Evolutionary conservation across 2,113 vertebrate species (phyloP).

Genomic region (Corythoichthys intestinalis): DNA sequence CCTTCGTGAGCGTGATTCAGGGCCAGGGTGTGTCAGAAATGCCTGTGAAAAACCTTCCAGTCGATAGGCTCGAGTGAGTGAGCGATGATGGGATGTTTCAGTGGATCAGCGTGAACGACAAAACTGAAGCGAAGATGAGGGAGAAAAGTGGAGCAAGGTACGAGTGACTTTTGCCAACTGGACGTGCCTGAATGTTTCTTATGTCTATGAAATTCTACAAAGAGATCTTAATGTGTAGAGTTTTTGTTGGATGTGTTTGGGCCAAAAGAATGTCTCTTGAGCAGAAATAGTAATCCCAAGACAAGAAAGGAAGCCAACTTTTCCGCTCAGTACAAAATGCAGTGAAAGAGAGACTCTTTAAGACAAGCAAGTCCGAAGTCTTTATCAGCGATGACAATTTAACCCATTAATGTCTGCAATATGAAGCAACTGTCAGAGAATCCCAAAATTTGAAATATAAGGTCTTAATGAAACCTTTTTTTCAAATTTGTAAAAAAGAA

Average conservation of each 20-base stretch:
- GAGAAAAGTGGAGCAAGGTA: conserved; percentile 29
- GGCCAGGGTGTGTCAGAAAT: conserved; percentile 67
- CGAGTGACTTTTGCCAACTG: conserved; percentile 44
- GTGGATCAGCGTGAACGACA: conserved; percentile 53
- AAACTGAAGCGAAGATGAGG: conserved; percentile 21
- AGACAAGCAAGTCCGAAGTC: conserved; percentile 47
- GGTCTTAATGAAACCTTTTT: too few relatives aligned
- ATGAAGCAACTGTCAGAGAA: too few relatives aligned
- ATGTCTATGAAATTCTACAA: conserved; percentile 30
- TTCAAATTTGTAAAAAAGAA: too few relatives aligned
- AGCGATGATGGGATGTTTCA: conserved; percentile 71
- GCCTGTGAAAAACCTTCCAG: conserved; percentile 54
- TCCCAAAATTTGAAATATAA: too few relatives aligned
- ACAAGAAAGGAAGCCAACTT: conserved; percentile 40
- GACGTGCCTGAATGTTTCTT: conserved; percentile 36
- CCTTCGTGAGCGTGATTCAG: conserved; percentile 48
- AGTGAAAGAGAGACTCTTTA: conserved; percentile 37
- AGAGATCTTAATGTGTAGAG: conserved; percentile 29
- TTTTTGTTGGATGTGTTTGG: conserved; percentile 48
- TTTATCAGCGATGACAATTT: conserved; percentile 34
- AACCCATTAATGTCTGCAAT: too few relatives aligned
- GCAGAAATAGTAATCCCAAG: conserved; percentile 42
- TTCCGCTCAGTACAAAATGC: conserved; percentile 31
- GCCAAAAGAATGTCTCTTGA: conserved; percentile 23
- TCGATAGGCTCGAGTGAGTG: conserved; percentile 53